These are phyloP conservation scores for Trachythela sp. DNA, from an alignment of 64 coral and sea anemone genomes.

Conservation along the genomic window DNA sequence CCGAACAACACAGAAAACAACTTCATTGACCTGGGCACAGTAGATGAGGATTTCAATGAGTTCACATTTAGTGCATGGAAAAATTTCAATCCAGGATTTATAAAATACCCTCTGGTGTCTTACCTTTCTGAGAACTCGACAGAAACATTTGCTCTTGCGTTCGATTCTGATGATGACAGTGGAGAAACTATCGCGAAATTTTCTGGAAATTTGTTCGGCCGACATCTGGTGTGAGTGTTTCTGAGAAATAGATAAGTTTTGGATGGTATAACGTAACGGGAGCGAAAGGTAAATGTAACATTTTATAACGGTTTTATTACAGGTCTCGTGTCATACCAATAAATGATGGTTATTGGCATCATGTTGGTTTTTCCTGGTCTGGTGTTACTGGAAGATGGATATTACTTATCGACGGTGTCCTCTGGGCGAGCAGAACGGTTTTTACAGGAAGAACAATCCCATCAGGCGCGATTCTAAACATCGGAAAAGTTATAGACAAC, in stretches of 20 bases:
- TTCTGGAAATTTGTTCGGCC: background rate
- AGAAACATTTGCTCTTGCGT: background rate
- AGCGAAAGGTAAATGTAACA: background rate
- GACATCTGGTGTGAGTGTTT: background rate
- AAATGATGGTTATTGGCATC: conserved; percentile 12
- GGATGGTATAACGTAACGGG: background rate
- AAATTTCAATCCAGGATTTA: background rate
- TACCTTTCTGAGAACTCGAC: background rate
- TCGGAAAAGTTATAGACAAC: background rate
- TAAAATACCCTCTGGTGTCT: background rate
- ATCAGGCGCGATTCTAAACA: background rate
- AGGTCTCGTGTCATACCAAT: background rate
- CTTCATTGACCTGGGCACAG: background rate
- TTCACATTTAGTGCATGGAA: background rate
- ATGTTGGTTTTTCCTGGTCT: background rate
- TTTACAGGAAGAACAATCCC: background rate
- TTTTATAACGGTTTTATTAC: background rate
- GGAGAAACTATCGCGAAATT: background rate
- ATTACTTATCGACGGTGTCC: background rate
- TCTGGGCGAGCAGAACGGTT: background rate
- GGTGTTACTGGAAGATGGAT: background rate
- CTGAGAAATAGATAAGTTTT: too few species aligned
- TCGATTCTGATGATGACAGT: background rate
- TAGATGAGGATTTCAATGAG: background rate
- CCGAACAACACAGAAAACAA: background rate